Conservation (phyloP, 2,797 vertebrate species). For the Liparis tanakae region DNA sequence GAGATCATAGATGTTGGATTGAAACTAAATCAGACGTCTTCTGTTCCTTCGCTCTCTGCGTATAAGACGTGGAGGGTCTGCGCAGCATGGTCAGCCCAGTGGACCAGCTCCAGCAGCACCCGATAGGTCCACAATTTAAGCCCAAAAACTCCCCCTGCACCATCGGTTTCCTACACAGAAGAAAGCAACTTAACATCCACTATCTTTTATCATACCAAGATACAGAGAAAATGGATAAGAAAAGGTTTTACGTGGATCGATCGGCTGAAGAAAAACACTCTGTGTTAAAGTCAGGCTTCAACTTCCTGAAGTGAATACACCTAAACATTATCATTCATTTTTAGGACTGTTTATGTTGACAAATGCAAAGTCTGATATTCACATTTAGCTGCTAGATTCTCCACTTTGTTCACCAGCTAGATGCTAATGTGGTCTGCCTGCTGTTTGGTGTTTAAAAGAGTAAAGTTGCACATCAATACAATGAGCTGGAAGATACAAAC, state of each 20-base stretch:
- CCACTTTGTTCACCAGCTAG: background rate
- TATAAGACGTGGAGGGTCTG: conserved; percentile 78
- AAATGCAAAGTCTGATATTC: background rate
- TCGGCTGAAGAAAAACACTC: background rate
- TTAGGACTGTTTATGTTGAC: too few relatives aligned
- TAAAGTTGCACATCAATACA: background rate
- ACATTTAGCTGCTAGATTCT: background rate
- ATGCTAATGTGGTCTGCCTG: background rate
- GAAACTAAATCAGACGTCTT: conserved; percentile 58
- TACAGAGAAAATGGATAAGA: background rate
- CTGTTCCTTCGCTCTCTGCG: conserved; percentile 60
- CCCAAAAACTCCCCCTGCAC: conserved; percentile 68
- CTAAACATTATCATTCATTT: background rate
- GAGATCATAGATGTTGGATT: background rate
- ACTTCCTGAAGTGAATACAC: background rate
- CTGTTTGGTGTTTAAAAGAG: background rate
- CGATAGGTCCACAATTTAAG: conserved; percentile 82
- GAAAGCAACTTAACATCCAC: conserved; percentile 6
- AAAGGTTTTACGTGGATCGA: background rate
- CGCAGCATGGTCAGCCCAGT: conserved; percentile 80
- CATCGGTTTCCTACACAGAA: conserved; percentile 75
- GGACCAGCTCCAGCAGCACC: conserved; percentile 82
- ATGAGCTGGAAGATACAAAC: background rate
- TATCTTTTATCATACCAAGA: background rate
- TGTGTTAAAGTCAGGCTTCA: background rate